Conservation (phyloP, 2,113 vertebrate species). For the Diadophis punctatus region DNA sequence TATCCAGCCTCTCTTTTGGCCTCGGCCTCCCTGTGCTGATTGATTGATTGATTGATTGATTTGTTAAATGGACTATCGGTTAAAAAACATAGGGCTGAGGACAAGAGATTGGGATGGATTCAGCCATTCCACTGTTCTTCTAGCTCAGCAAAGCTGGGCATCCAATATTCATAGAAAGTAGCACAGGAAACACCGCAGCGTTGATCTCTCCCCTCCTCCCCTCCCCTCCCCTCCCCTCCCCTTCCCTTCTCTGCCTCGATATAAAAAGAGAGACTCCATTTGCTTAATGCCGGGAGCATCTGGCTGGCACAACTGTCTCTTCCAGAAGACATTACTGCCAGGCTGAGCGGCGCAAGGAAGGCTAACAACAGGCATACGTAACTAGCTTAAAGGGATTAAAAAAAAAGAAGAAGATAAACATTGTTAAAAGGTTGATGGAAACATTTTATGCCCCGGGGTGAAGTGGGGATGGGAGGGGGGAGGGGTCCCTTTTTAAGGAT, state of each 20-base stretch:
- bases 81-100: neutral
- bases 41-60: neutral
- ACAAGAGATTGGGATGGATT: neutral
- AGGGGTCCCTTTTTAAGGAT: neutral
- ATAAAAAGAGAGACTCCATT: neutral
- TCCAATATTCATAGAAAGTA: neutral
- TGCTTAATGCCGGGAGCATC: conserved; percentile 27
- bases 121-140: neutral
- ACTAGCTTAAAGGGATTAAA: conserved; percentile 6
- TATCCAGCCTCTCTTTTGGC: neutral
- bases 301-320: conserved; percentile 3
- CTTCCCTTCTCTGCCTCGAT: neutral
- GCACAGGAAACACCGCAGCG: neutral
- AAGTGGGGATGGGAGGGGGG: no score
- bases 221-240: no score
- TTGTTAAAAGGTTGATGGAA: conserved; percentile 4
- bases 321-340: conserved; percentile 3
- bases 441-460: neutral
- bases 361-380: neutral
- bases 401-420: neutral
- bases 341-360: neutral
- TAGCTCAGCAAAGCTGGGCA: neutral
- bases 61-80: neutral
- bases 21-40: neutral
- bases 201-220: no score